Evolutionary conservation across 1,140 invertebrate genomes (phyloP), one percentile per base, ranked within the genome.

Genomic region (Drosophila mayri): DNA sequence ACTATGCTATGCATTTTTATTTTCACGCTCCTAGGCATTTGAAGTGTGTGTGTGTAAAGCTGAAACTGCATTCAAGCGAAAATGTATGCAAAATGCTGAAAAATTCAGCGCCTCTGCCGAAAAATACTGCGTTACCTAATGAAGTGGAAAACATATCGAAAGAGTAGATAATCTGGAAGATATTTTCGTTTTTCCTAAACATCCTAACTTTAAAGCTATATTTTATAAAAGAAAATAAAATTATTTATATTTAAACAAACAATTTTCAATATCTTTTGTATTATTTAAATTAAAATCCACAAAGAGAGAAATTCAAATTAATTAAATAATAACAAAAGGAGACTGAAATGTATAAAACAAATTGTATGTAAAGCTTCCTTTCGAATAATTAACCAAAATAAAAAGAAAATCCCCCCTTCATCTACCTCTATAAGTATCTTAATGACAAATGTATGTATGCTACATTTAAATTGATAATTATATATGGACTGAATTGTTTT

Each of bases 1-100:
- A 75, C 60, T 62, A 75, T 67, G 50, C 61, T 66, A 47, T 76
- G 46, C 58, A 77, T 50, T 60, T 81, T 76, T 46, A 59, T 58
- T 67, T 67, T 75, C 50, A 75, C 46, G 32, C 35, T 59, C 28
- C 66, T 61, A 30, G 55, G 20, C 43, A 52, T 54, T 62, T 46
- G n/a, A 75, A 44, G 44, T 5, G 52, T 7, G 32, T 9, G 20
- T 22, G 32, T 16, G 30, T 50, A 41, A 46, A 66, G 2, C 60
- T 28, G 10, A 70, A 70, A 46, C 46, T 14, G 62, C 52, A 59
- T 76, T 66, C 74, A 50, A 76, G 47, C 54, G 43, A 77, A 61
- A 63, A 43, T 77, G 64, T 62, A 58, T 62, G 50, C 50, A 62
- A 77, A 70, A 28, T 62, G 44, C 11, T 60, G 18, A 52, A 77